Conservation (phyloP, 1,140 invertebrate genomes). For the Halyomorpha halys region DNA sequence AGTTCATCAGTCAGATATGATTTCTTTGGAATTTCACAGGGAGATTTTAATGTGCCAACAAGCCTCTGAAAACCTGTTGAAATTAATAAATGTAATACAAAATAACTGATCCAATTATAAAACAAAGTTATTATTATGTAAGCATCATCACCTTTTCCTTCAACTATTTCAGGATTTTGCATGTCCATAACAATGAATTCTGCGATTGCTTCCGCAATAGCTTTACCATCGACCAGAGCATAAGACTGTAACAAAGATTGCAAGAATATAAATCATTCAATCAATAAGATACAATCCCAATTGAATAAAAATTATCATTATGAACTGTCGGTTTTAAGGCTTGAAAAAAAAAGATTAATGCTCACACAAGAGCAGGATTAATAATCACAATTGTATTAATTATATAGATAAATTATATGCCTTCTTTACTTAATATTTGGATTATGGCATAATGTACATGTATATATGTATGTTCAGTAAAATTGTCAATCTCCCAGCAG, state of each 20-base stretch:
- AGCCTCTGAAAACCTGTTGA: slow-evolving; percentile 38
- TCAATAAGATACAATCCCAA: too few relatives aligned
- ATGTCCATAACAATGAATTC: slow-evolving; percentile 42
- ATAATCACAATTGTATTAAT: too few relatives aligned
- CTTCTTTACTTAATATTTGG: too few relatives aligned
- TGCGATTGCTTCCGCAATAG: slow-evolving; percentile 39
- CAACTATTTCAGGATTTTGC: slow-evolving; percentile 41
- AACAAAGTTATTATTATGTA: neutral
- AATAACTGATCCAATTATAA: neutral
- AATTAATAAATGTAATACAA: neutral
- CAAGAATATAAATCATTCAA: too few relatives aligned
- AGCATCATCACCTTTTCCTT: slow-evolving; percentile 37
- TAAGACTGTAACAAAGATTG: slow-evolving; percentile 17
- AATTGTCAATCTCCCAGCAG: too few relatives aligned
- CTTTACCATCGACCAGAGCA: slow-evolving; percentile 33
- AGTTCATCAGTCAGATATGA: slow-evolving; percentile 42
- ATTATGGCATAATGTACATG: too few relatives aligned
- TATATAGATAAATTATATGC: too few relatives aligned
- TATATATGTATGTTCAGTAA: too few relatives aligned
- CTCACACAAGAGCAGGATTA: too few relatives aligned
- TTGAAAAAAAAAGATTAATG: too few relatives aligned
- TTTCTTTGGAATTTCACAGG: slow-evolving; percentile 44
- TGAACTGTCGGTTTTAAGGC: too few relatives aligned
- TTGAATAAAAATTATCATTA: too few relatives aligned
- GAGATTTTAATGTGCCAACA: slow-evolving; percentile 40